Evolutionary conservation across 2,888 invertebrate genomes (phyloP).

Genomic region (Cephus rjabovi): DNA sequence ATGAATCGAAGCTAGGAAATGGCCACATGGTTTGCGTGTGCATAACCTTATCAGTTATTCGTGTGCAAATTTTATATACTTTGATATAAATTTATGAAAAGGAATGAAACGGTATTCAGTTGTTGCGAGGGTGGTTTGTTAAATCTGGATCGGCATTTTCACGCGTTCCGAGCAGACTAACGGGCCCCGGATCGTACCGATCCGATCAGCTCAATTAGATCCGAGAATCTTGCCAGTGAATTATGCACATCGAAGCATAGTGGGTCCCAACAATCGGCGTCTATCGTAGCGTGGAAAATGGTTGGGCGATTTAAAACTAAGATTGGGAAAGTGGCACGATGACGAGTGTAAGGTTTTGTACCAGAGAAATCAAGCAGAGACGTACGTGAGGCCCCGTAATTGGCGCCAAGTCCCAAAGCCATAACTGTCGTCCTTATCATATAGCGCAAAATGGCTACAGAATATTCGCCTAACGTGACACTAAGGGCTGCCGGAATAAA

Average conservation of each 20-base stretch:
- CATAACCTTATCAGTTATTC: background rate
- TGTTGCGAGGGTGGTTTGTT: background rate
- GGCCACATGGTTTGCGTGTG: background rate
- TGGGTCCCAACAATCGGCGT: slow-evolving; percentile 18
- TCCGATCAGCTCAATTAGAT: slow-evolving; percentile 10
- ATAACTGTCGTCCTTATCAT: background rate
- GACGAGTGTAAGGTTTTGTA: background rate
- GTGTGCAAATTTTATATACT: background rate
- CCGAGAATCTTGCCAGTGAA: background rate
- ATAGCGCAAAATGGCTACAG: background rate
- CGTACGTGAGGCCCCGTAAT: background rate
- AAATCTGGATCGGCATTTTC: slow-evolving; percentile 22
- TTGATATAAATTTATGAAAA: background rate
- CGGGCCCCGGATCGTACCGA: slow-evolving; percentile 14
- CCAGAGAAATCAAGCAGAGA: background rate
- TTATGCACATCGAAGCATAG: slow-evolving; percentile 13
- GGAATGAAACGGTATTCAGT: background rate
- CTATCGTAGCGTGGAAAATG: slow-evolving; percentile 26
- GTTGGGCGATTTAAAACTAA: slow-evolving; percentile 15
- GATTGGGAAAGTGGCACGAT: slow-evolving; percentile 15
- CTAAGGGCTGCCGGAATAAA: background rate
- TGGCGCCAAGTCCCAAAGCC: background rate
- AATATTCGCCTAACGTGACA: background rate
- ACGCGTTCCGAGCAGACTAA: slow-evolving; percentile 27
- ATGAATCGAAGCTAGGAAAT: background rate